phyloP scores from a whole-genome alignment of 2,888 invertebrate species.

The Neoaliturus tenellus region DNA sequence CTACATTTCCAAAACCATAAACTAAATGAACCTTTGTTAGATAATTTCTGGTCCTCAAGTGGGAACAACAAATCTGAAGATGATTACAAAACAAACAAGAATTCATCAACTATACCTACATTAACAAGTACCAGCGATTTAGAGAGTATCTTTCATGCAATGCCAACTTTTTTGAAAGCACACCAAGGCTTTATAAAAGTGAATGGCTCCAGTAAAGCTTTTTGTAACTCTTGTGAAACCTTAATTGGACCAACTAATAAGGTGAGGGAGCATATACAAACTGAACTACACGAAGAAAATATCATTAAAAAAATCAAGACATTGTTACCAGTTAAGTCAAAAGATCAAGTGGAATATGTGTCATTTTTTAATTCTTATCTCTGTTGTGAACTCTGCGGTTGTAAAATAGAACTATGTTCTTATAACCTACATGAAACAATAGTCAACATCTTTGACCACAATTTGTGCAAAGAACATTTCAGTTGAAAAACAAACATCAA shows the following conservation, averaged over 20 bases:
- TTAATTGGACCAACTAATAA: not conserved
- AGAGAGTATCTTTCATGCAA: not conserved
- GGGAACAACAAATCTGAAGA: not conserved
- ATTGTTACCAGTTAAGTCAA: not conserved
- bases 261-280: not conserved
- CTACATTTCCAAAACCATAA: not conserved
- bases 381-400: not conserved
- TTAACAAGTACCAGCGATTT: not conserved
- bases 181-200: not conserved
- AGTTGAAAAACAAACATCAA: too few relatives aligned
- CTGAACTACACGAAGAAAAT: not conserved
- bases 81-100: not conserved
- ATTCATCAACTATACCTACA: not conserved
- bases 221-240: not conserved
- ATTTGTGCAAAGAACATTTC: too few relatives aligned
- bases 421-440: not conserved
- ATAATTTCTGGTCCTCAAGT: not conserved
- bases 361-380: not conserved
- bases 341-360: not conserved
- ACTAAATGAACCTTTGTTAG: not conserved
- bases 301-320: not conserved
- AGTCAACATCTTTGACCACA: not conserved
- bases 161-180: not conserved
- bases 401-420: not conserved
- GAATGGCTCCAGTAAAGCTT: not conserved